Conservation (phyloP, 2,797 vertebrate species). For the Artibeus lituratus region DNA sequence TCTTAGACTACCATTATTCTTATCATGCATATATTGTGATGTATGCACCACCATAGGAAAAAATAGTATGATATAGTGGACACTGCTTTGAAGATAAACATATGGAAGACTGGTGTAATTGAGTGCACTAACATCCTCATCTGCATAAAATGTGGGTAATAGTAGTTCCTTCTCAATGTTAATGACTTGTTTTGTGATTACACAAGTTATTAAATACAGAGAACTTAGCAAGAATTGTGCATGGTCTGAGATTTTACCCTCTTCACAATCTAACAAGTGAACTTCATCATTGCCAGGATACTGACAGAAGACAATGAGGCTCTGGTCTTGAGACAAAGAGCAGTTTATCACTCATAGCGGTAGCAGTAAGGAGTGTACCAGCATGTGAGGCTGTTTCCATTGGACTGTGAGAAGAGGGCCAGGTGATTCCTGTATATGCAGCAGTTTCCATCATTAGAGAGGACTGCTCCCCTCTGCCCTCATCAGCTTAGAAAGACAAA, state of each 20-base stretch:
- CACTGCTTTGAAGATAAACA: background rate
- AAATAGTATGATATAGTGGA: background rate
- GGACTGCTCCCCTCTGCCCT: fast-evolving
- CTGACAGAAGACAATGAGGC: background rate
- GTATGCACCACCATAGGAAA: background rate
- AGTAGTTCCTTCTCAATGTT: background rate
- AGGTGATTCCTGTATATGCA: background rate
- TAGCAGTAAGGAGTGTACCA: background rate
- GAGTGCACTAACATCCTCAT: background rate
- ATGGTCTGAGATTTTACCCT: background rate
- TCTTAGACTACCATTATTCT: background rate
- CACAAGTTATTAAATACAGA: background rate
- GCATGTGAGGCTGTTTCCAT: fast-evolving
- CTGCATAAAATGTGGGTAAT: background rate
- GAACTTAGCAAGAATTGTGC: background rate
- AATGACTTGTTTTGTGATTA: background rate
- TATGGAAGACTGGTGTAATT: background rate
- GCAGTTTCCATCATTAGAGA: background rate
- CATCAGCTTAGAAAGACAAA: background rate
- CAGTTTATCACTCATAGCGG: background rate
- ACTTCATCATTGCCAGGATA: background rate
- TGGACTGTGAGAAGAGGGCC: no score
- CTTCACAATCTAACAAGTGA: background rate
- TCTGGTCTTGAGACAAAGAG: background rate
- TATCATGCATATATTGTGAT: background rate